Conservation (phyloP, 2,888 invertebrate species). For the Metellina segmentata region DNA sequence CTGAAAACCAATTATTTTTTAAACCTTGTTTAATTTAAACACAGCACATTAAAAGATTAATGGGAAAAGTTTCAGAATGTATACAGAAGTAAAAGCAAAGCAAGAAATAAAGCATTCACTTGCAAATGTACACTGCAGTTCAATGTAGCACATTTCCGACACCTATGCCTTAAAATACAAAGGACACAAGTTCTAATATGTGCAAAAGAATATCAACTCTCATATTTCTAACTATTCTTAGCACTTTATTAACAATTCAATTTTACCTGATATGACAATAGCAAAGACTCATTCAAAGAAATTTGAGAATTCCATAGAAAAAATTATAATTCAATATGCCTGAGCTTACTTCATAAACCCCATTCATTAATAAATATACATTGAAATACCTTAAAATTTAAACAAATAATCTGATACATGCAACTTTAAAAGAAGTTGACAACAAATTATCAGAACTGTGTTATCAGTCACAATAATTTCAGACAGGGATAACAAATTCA, state of each 20-base stretch:
- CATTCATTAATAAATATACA: too few relatives aligned
- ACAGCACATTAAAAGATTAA: neutral
- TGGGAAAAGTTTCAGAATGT: neutral
- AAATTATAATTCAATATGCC: too few relatives aligned
- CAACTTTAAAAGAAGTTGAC: too few relatives aligned
- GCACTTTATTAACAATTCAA: too few relatives aligned
- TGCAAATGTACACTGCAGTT: neutral
- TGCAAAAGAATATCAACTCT: neutral
- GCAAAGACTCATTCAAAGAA: too few relatives aligned
- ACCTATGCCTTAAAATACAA: neutral
- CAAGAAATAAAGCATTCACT: neutral
- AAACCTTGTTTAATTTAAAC: neutral
- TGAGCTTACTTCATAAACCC: too few relatives aligned
- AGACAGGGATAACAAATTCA: constrained; percentile 23
- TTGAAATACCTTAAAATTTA: too few relatives aligned
- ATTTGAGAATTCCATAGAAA: too few relatives aligned
- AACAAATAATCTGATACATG: too few relatives aligned
- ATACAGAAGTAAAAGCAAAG: neutral
- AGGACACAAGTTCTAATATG: neutral
- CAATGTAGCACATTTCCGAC: constrained; percentile 33
- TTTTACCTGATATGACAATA: too few relatives aligned
- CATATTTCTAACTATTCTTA: too few relatives aligned
- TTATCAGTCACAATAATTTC: neutral
- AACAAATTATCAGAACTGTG: neutral
- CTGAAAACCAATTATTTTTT: neutral